phyloP scores from a whole-genome alignment of 2,888 invertebrate genomes.

The Oconnorella tubifera region DNA sequence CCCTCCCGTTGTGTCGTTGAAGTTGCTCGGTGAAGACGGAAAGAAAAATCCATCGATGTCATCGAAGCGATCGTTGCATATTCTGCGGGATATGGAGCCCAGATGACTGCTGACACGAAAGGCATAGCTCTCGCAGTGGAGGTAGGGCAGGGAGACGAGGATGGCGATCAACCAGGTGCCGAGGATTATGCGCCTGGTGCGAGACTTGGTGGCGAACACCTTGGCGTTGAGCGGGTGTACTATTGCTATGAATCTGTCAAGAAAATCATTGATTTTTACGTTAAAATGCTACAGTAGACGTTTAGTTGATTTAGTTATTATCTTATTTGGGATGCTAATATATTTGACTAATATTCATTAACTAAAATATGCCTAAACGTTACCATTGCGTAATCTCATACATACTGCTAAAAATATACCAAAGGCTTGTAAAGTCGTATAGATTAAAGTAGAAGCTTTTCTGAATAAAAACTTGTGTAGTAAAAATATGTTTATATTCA shows the following conservation, averaged over 20 bases:
- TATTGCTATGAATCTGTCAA: slow-evolving; percentile 58
- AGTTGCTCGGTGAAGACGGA: slow-evolving; percentile 23
- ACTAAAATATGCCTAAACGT: too few species aligned
- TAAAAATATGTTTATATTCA: too few species aligned
- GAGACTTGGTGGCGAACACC: slow-evolving; percentile 48
- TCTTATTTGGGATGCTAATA: too few species aligned
- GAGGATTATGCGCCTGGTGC: slow-evolving; percentile 54
- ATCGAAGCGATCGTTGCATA: slow-evolving; percentile 55
- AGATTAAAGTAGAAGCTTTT: too few species aligned
- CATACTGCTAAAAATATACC: too few species aligned
- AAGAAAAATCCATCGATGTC: slow-evolving; percentile 45
- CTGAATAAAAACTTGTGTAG: too few species aligned
- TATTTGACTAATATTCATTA: too few species aligned
- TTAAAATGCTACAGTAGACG: too few species aligned
- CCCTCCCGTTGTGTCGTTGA: neutral
- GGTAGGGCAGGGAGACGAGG: slow-evolving; percentile 44
- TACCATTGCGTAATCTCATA: too few species aligned
- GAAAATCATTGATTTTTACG: too few species aligned
- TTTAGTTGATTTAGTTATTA: too few species aligned
- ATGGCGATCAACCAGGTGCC: slow-evolving; percentile 55
- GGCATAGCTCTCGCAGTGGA: slow-evolving; percentile 38
- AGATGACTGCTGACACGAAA: slow-evolving; percentile 50
- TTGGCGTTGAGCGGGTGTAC: slow-evolving; percentile 57
- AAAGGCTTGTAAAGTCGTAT: too few species aligned
- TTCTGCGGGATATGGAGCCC: slow-evolving; percentile 53